Evolutionary conservation across 2,888 invertebrate genomes (phyloP).

Genomic region (Ditylenchus weischeri): DNA sequence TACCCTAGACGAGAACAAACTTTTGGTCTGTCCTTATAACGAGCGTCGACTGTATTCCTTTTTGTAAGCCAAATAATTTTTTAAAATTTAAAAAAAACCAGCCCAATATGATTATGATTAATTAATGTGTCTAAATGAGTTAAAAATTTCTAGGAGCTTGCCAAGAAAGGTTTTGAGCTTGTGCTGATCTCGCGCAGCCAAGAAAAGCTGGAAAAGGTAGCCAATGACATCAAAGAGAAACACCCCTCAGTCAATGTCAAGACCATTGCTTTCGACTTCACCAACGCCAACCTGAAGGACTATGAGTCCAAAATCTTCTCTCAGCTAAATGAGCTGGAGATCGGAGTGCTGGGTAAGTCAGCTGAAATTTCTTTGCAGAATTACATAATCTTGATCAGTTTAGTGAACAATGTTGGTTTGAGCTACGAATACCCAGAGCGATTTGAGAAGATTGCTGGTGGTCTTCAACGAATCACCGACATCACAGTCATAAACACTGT

Average conservation of each 20-base stretch:
- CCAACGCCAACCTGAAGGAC: constrained; percentile 38
- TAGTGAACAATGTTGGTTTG: constrained; percentile 86
- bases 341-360: constrained; percentile 42
- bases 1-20: too few species aligned
- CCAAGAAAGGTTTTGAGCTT: constrained; percentile 50
- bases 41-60: too few species aligned
- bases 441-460: constrained; percentile 50
- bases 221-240: constrained; percentile 48
- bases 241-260: constrained; percentile 42
- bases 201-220: constrained; percentile 51
- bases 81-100: too few species aligned
- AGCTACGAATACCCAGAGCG: constrained; percentile 78
- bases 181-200: constrained; percentile 53
- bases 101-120: too few species aligned
- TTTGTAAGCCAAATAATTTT: too few species aligned
- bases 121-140: too few species aligned
- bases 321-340: constrained; percentile 48
- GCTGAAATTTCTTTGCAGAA: too few species aligned
- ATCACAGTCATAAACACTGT: constrained; percentile 75
- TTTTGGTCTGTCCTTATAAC: too few species aligned
- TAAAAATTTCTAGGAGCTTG: constrained; percentile 39
- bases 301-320: constrained; percentile 45
- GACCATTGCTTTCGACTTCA: constrained; percentile 53
- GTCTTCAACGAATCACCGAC: constrained; percentile 44
- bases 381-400: constrained; percentile 34